Evolutionary conservation across 1,140 invertebrate species (phyloP).

Genomic region (Oreohelix idahoensis): DNA sequence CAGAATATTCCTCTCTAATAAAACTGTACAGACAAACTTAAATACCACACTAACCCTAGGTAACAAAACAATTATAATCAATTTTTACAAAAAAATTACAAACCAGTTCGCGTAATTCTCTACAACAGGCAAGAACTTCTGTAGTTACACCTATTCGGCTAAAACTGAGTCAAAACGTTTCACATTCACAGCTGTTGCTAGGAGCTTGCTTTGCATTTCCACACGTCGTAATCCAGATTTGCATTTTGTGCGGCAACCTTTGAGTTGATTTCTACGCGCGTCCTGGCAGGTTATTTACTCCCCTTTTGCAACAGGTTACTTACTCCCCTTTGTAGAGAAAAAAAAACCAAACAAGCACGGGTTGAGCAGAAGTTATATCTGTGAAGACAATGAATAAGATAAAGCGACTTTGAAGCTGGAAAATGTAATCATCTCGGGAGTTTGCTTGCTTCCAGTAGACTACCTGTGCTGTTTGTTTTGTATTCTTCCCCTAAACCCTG

Average conservation of each 20-base stretch:
- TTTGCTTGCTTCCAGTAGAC: too few species aligned
- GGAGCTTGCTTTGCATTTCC: neutral
- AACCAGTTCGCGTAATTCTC: too few species aligned
- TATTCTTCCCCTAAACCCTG: too few species aligned
- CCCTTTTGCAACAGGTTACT: neutral
- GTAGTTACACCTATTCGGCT: neutral
- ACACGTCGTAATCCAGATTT: neutral
- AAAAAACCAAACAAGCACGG: neutral
- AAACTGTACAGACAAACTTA: too few species aligned
- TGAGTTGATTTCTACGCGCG: neutral
- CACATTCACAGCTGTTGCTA: neutral
- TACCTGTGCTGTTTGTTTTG: too few species aligned
- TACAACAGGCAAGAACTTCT: too few species aligned
- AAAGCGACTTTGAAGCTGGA: neutral
- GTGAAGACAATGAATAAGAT: neutral
- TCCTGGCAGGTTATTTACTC: neutral
- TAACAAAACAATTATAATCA: too few species aligned
- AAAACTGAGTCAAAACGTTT: neutral
- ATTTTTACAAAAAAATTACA: too few species aligned
- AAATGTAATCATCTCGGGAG: too few species aligned
- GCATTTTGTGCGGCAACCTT: neutral
- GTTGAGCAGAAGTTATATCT: neutral
- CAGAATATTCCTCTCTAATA: too few species aligned
- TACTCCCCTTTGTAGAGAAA: neutral
- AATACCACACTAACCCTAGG: too few species aligned